These are phyloP conservation scores for Eulithis prunata DNA, from an alignment of 2,888 invertebrate genomes.

Conservation along the genomic window DNA sequence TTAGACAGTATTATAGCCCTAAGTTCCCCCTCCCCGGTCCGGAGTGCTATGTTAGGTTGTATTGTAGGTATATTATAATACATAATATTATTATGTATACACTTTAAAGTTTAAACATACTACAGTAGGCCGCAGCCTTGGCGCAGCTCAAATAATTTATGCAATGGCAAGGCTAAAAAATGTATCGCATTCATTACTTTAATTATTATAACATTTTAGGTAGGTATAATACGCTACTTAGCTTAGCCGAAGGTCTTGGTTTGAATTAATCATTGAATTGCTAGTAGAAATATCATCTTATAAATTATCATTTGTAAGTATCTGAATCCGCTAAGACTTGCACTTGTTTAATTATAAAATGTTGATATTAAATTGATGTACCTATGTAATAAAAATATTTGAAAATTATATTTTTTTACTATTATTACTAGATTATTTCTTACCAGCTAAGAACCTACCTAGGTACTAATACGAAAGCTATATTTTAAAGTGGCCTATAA, in stretches of 20 bases:
- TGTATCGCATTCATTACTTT: conserved; percentile 3
- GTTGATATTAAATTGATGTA: conserved; percentile 69
- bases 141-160: conserved; percentile 17
- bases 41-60: too few relatives aligned
- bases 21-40: too few relatives aligned
- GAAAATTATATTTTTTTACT: conserved; percentile 36
- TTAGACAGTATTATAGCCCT: too few relatives aligned
- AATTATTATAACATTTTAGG: neutral
- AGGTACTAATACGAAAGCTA: neutral
- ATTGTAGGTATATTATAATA: neutral
- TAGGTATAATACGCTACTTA: neutral
- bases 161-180: conserved; percentile 6
- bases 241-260: neutral
- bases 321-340: conserved; percentile 47
- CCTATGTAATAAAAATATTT: conserved; percentile 60
- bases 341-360: conserved; percentile 35
- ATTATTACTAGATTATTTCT: neutral
- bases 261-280: conserved; percentile 6
- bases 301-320: conserved; percentile 20
- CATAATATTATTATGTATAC: neutral
- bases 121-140: neutral
- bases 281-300: conserved; percentile 19
- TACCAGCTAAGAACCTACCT: neutral
- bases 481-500: too few relatives aligned
- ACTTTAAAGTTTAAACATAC: neutral